phyloP scores from a whole-genome alignment of 2,113 vertebrate species.

The Catagonus wagneri region DNA sequence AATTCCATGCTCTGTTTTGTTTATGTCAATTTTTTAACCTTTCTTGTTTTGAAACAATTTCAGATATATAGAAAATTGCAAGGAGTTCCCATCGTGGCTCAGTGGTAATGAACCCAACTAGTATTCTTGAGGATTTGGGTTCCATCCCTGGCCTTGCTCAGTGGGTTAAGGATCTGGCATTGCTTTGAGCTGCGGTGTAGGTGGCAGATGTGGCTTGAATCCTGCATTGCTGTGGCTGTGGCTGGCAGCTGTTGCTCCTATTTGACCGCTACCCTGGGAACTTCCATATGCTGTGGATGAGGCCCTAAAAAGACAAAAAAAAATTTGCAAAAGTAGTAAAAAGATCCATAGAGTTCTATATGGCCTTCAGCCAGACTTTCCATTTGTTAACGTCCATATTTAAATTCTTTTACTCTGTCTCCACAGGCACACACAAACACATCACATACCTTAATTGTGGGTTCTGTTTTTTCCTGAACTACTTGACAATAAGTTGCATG shows the following conservation, averaged over 20 bases:
- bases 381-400: background rate
- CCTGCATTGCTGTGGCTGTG: no score
- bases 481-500: background rate
- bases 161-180: no score
- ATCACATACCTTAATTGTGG: background rate
- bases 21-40: background rate
- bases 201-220: no score
- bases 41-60: slow-evolving; percentile 24
- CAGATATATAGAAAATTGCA: background rate
- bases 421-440: background rate
- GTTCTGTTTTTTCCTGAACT: background rate
- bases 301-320: no score
- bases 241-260: no score
- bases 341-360: background rate
- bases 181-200: no score
- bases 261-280: no score
- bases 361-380: background rate
- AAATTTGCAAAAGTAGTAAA: background rate
- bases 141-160: no score
- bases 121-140: no score
- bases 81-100: no score
- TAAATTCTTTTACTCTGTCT: background rate
- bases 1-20: background rate
- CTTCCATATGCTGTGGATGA: no score
- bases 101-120: no score